A percentile compares a stretch with the other conserved stretches of the same genome.
Evolutionary conservation across 2,797 vertebrate genomes (phyloP).

Genomic region (Liparis tanakae): DNA sequence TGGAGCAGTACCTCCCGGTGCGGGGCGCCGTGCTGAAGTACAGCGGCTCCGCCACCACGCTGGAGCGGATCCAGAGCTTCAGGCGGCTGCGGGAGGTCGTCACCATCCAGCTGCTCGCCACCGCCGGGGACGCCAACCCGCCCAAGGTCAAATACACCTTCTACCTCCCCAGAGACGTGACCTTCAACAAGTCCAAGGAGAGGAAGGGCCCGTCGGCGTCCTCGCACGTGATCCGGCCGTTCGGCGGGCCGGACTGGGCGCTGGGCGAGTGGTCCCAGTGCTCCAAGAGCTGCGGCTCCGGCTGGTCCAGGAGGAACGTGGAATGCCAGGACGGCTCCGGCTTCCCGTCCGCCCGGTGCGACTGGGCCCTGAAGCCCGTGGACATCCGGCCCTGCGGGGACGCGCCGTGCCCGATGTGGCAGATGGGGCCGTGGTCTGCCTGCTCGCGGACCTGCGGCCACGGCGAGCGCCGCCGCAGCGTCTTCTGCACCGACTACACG

Average conservation of each 20-base stretch:
- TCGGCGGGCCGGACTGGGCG: slow-evolving; percentile 87
- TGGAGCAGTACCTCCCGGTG: slow-evolving; percentile 93
- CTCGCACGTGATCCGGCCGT: slow-evolving; percentile 84
- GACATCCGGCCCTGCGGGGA: slow-evolving; percentile 91
- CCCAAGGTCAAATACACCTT: slow-evolving; percentile 95
- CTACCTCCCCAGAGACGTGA: slow-evolving; percentile 89
- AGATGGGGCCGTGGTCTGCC: slow-evolving; percentile 86
- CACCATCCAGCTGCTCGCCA: slow-evolving; percentile 90
- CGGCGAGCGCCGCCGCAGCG: slow-evolving; percentile 82
- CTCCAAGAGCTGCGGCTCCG: slow-evolving; percentile 91
- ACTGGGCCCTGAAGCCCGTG: slow-evolving; percentile 86
- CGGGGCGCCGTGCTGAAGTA: slow-evolving; percentile 93
- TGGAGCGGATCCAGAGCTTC: slow-evolving; percentile 96
- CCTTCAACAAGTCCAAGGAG: slow-evolving; percentile 85
- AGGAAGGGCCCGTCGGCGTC: slow-evolving; percentile 75
- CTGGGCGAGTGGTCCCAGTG: slow-evolving; percentile 94
- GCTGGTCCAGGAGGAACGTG: slow-evolving; percentile 92
- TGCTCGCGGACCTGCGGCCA: slow-evolving; percentile 88
- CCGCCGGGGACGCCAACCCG: slow-evolving; percentile 85
- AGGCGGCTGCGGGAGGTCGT: slow-evolving; percentile 87
- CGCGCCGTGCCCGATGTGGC: slow-evolving; percentile 90
- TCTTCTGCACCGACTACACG: slow-evolving; percentile 86
- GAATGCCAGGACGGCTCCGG: slow-evolving; percentile 88
- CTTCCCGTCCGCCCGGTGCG: slow-evolving; percentile 83
- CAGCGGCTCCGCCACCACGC: slow-evolving; percentile 92